These are phyloP conservation scores for Drosophila percnosoma DNA, from an alignment of 2,888 invertebrate species.

Conservation along the genomic window DNA sequence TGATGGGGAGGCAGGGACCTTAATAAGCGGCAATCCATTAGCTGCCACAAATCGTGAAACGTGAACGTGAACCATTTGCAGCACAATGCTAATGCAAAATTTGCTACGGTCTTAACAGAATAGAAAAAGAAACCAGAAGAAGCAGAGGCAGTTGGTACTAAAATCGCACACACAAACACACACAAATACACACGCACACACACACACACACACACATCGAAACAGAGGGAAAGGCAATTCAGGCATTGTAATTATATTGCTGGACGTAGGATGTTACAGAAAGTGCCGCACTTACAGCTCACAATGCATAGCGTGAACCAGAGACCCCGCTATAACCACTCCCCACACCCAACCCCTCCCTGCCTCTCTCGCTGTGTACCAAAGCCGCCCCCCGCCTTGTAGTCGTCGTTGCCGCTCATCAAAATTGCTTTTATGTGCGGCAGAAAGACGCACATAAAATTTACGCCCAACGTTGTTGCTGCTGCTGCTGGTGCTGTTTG, in stretches of 20 bases:
- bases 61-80: slow-evolving; percentile 50
- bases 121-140: slow-evolving; percentile 11
- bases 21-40: slow-evolving; percentile 75
- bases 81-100: slow-evolving; percentile 61
- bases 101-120: slow-evolving; percentile 31
- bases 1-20: slow-evolving; percentile 15
- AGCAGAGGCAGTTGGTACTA: slow-evolving; percentile 36
- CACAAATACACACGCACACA: neutral
- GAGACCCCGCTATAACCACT: neutral
- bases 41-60: slow-evolving; percentile 64
- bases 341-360: neutral
- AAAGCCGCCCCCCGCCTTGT: neutral
- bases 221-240: slow-evolving; percentile 30
- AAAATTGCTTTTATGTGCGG: slow-evolving; percentile 77
- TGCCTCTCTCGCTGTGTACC: too few relatives aligned
- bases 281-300: slow-evolving; percentile 70
- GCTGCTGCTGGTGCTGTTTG: neutral
- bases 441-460: slow-evolving; percentile 68
- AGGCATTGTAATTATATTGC: slow-evolving; percentile 78
- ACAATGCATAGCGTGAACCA: slow-evolving; percentile 39
- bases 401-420: slow-evolving; percentile 62
- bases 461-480: slow-evolving; percentile 51
- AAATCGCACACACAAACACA: slow-evolving; percentile 36
- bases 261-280: slow-evolving; percentile 62
- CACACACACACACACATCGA: neutral